Percentiles rank a stretch among this genome's conserved stretches.
phyloP scores from a whole-genome alignment of 2,797 vertebrate species.

The Danio kyathit region DNA sequence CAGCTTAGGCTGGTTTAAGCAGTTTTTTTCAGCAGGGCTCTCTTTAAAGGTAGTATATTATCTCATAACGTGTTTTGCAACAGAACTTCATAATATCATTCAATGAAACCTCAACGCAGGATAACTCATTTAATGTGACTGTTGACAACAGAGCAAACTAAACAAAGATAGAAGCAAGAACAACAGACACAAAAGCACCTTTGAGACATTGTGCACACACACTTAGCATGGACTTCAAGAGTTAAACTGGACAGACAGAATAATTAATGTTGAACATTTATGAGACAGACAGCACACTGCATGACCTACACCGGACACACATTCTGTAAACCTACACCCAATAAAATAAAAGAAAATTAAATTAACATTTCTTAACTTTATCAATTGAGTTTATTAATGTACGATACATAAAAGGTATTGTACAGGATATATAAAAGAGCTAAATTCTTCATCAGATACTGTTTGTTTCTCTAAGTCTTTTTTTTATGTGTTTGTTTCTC shows the following conservation, averaged over 20 bases:
- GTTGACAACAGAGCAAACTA: conserved; percentile 14
- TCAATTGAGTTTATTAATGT: neutral
- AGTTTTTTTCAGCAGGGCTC: no score
- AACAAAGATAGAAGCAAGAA: neutral
- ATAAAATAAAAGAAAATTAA: neutral
- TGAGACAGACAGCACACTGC: conserved; percentile 31
- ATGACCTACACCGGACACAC: conserved; percentile 12
- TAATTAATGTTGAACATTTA: neutral
- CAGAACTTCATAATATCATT: conserved; percentile 30
- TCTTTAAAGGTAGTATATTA: neutral
- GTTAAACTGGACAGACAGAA: neutral
- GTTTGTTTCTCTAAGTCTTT: neutral
- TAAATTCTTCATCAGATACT: neutral
- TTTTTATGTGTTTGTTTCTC: no score
- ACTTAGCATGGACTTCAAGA: neutral
- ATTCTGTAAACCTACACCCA: conserved; percentile 24
- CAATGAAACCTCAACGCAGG: conserved; percentile 26
- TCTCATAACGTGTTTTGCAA: neutral
- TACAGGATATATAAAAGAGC: neutral
- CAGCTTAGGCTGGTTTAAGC: no score
- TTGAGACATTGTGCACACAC: conserved; percentile 1
- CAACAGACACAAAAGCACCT: conserved; percentile 10
- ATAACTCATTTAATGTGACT: conserved; percentile 5
- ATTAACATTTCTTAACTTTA: neutral
- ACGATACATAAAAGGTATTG: conserved; percentile 19